Evolutionary conservation across 2,113 vertebrate species (phyloP).

Genomic region (Regulus satrapa): DNA sequence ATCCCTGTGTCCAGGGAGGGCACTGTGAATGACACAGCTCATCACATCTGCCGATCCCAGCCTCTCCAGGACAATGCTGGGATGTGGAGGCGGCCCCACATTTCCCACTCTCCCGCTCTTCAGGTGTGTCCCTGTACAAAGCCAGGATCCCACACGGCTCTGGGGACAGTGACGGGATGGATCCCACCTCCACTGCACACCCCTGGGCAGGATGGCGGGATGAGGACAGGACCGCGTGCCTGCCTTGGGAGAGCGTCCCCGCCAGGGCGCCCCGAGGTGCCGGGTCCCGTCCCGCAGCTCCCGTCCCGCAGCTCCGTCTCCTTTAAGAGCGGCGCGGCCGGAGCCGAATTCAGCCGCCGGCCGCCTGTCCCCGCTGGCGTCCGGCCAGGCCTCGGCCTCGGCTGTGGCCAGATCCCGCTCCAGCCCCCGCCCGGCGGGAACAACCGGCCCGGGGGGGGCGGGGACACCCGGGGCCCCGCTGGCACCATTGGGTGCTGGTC

Average conservation of each 20-base stretch:
- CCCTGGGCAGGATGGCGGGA: neutral
- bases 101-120: neutral
- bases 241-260: neutral
- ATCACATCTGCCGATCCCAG: neutral
- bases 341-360: neutral
- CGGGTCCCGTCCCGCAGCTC: rapidly evolving
- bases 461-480: neutral
- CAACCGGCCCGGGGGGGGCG: neutral
- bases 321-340: constrained; percentile 13
- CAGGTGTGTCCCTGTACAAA: too few relatives aligned
- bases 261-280: neutral
- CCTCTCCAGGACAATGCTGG: neutral
- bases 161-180: neutral
- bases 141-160: neutral
- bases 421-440: neutral
- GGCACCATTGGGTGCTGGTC: neutral
- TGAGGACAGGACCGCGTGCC: neutral
- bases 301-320: neutral
- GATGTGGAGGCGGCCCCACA: neutral
- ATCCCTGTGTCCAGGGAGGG: rapidly evolving
- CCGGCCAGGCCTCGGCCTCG: neutral
- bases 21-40: neutral
- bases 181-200: neutral
- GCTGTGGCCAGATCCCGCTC: constrained; percentile 24
- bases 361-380: constrained; percentile 1